Evolutionary conservation across 2,113 vertebrate species (phyloP), one percentile per base, ranked within the genome.

Genomic region (Aspidoscelis tigris): DNA sequence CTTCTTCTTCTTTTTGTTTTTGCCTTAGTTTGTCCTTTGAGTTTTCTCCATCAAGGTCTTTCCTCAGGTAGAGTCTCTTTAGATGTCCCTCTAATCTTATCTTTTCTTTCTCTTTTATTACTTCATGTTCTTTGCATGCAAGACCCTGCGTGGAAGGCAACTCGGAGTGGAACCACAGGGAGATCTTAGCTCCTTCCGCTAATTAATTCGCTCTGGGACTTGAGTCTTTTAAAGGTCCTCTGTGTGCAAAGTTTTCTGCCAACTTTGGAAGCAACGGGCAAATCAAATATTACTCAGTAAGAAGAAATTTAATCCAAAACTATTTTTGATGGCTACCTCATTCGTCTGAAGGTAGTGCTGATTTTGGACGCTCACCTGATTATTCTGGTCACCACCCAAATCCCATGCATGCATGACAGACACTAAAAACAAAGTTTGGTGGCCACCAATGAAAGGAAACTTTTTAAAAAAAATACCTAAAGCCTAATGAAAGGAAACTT

Each of bases 201-300:
- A 80, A 80, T 80, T 69, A 80, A 80, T 33, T 80, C 78, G 33
- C 65, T 18, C 50, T n/a, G 65, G 65, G 65, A 39, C 44, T 33
- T 53, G 26, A 8, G 44, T 22, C 7, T 69, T 50, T 47, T n/a
- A 26, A 61, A 43, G 9, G 2, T 79, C 66, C 43, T 18, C 20
- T 5, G 16, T 24, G 24, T 47, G 43, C 26, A 50, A 47, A 79
- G 47, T 5, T 22, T 47, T 68, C 2, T 24, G 11, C 44, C 47
- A 26, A 69, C 64, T 70, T 21, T 53, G n/a, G 16, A 11, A 80
- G 65, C 44, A 33, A 21, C 1, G 0, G 18, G 14, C 0, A 4
- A 33, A 69, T 80, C 21, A 69, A 69, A 80, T 68, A 20, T 61
- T 43, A 22, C 39, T 26, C 12, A 55, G n/a, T 55, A 18, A 6